Evolutionary conservation across 2,113 vertebrate genomes (phyloP), one percentile per base, ranked within the genome.

Genomic region (Mesoclemmys tuberculata): DNA sequence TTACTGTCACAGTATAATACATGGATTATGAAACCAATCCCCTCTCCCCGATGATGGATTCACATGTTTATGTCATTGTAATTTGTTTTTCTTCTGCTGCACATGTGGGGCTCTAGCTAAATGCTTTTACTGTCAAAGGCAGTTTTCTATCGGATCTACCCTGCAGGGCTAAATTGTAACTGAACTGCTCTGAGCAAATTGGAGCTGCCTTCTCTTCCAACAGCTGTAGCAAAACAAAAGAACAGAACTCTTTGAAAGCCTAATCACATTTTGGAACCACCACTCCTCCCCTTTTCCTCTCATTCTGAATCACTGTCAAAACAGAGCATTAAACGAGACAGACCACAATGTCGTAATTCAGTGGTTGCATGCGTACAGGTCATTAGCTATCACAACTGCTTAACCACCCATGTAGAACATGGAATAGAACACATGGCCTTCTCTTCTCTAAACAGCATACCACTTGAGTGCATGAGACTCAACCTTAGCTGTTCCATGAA

Each of bases 11-110:
- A 58, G 88, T 31, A 80, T 92, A 27, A 1, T 74, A 88, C 1
- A 2, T 88, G 93, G 88, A 58, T 92, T 87, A 90, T 93, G 89
- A 95, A 96, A 61, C 38, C 88, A 86, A 49, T 94, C 68, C 85
- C 83, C 48, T 93, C 74, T 80, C 85, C 16, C 2, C 64, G 54
- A 4, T 96, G 95, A 93, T 95, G 94, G 95, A 96, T 95, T 87
- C 93, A 55, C 91, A 94, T 8, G 0, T 96, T 95, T 90, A 81
- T 87, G 54, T 90, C 79, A 5, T 4, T 48, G 88, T 89, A 82
- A 96, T 96, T 96, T 96, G 88, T 85, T 94, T 89, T 93, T 29
- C 94, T 93, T 77, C 41, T 46, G 18, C n/a, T 24, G 38, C 19
- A 46, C 84, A 0, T 10, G 80, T 91, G 87, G 88, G 0, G 1